Base-by-base conservation (phyloP, 2,797 vertebrate genomes). In the Masticophis lateralis region DNA sequence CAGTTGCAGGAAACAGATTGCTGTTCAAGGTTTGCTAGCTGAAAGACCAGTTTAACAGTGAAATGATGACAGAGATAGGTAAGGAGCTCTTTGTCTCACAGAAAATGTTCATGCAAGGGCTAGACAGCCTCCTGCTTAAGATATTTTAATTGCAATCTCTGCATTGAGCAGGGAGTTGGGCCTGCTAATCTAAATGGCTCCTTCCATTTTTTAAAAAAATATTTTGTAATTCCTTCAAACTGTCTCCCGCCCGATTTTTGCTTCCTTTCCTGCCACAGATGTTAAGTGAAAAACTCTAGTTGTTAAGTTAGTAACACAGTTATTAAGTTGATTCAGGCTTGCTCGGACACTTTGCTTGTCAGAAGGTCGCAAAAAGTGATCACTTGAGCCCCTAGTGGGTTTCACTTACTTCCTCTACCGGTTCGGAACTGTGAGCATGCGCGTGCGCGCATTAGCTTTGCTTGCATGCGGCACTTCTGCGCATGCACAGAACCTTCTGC, bases 391-490 rank as follows among this genome's bases (percentile, higher is more conserved):
- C n/a, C 1, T 51, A 51, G 7, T 51, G 47, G 5, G 47, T 47
- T 47, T 47, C 47, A 51, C 47, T 8, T 51, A 51, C 47, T 6
- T 51, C 7, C 47, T 51, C 47, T 51, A 1, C 47, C 47, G 1
- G 47, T 51, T 51, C 47, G 47, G 6, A 51, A 51, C 47, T 51
- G 47, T 51, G 47, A 51, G 6, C 6, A 7, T 47, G 47, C 1
- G 47, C 5, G 6, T 51, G 47, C 6, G 1, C 7, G 0, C 47
- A 51, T 51, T 51, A 7, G 47, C 47, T 51, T 51, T 1, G 0
- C 47, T 51, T 0, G 47, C 0, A 6, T 51, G 47, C 0, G 7
- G 6, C 47, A 0, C 47, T 51, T 51, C 47, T 51, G 7, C 1
- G 47, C 47, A 51, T 51, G 47, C 47, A 51, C 7, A 51, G 47